These are phyloP conservation scores for Megaceryle maxima DNA, from an alignment of 2,113 vertebrate species.

Conservation along the genomic window DNA sequence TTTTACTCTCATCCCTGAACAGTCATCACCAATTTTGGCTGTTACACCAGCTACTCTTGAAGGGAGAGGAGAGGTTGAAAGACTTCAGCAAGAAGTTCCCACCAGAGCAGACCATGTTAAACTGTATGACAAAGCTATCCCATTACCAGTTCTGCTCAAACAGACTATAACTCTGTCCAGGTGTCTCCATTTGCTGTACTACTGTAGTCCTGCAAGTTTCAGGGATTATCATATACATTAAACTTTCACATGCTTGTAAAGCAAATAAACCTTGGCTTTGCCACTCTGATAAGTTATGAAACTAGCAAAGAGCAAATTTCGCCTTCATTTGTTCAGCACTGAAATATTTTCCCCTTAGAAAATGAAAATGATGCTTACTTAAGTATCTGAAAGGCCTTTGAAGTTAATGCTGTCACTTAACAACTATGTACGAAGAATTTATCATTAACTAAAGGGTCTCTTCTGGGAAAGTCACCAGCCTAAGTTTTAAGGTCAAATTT, in stretches of 20 bases:
- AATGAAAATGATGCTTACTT: not conserved
- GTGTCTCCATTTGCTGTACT: not conserved
- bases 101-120: not conserved
- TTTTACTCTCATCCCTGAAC: not conserved
- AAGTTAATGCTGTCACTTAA: slow-evolving; percentile 1
- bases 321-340: not conserved
- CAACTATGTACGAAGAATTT: not conserved
- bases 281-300: not conserved
- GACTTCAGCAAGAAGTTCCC: not conserved
- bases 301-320: not conserved
- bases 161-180: not conserved
- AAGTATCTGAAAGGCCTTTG: slow-evolving; percentile 1
- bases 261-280: slow-evolving; percentile 4
- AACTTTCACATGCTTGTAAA: slow-evolving; percentile 2
- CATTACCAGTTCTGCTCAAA: not conserved
- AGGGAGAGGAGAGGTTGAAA: not conserved
- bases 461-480: not conserved
- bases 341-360: not conserved
- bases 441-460: not conserved
- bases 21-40: not conserved
- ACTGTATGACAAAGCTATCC: not conserved
- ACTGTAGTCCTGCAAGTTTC: slow-evolving; percentile 8
- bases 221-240: not conserved
- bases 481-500: not conserved
- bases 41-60: not conserved